Percentiles rank a stretch among this genome's conserved stretches.
These are phyloP conservation scores for Sinonovacula constricta DNA, from an alignment of 1,140 invertebrate species.

Conservation along the genomic window DNA sequence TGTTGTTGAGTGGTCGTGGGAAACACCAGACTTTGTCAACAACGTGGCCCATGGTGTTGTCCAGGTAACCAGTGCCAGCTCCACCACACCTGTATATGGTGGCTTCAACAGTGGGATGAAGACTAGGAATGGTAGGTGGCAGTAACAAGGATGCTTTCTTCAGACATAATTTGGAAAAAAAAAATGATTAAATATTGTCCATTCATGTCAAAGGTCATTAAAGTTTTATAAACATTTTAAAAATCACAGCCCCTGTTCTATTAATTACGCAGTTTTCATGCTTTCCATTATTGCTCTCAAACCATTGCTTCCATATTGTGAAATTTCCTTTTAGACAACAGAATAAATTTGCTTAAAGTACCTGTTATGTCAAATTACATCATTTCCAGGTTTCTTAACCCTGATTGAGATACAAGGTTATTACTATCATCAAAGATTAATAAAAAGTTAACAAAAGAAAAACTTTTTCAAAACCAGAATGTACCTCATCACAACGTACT, in stretches of 20 bases:
- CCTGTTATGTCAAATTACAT: no score
- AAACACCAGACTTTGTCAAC: slow-evolving; percentile 51
- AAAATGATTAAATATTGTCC: not conserved
- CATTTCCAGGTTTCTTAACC: no score
- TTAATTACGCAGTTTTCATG: not conserved
- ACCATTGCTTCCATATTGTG: not conserved
- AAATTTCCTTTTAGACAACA: no score
- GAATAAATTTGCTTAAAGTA: no score
- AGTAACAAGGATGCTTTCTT: not conserved
- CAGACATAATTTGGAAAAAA: not conserved
- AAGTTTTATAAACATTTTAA: not conserved
- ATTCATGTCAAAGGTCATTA: not conserved
- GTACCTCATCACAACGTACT: no score
- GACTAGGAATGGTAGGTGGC: slow-evolving; percentile 42
- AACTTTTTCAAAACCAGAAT: no score
- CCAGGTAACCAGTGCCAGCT: slow-evolving; percentile 58
- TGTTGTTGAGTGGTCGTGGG: slow-evolving; percentile 66
- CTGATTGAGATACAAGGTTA: no score
- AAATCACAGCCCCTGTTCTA: not conserved
- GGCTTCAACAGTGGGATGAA: slow-evolving; percentile 53
- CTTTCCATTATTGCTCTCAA: not conserved
- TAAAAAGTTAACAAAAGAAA: no score
- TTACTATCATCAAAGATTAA: no score
- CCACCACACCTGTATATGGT: slow-evolving; percentile 15
- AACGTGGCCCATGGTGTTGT: slow-evolving; percentile 52